Percentiles rank a stretch among this genome's conserved stretches.
Conservation (phyloP, 2,888 invertebrate genomes). For the Megaustenia siamemsis region DNA sequence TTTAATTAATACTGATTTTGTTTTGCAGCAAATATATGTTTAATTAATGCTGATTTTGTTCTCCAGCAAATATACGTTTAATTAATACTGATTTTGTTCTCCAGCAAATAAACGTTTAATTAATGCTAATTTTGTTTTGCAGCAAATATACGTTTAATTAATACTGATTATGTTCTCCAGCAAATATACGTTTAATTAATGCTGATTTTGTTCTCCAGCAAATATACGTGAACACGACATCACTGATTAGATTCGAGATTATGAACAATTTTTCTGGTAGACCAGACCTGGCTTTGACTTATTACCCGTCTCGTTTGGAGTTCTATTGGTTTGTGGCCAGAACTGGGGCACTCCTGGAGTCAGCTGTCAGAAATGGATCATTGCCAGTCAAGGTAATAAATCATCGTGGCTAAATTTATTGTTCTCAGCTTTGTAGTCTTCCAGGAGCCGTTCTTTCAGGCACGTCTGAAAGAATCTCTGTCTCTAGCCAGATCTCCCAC, state of each 20-base stretch:
- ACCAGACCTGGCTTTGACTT: constrained; percentile 69
- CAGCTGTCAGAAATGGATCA: constrained; percentile 55
- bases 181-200: background rate
- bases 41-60: too few species aligned
- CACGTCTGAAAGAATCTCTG: too few species aligned
- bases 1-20: too few species aligned
- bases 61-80: too few species aligned
- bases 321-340: constrained; percentile 72
- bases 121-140: too few species aligned
- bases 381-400: constrained; percentile 64
- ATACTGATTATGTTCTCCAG: too few species aligned
- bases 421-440: background rate
- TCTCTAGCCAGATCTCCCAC: too few species aligned
- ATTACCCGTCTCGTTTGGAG: constrained; percentile 70
- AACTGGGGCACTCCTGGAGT: constrained; percentile 61
- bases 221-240: constrained; percentile 68
- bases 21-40: too few species aligned
- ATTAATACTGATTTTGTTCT: too few species aligned
- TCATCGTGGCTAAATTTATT: background rate
- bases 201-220: constrained; percentile 59
- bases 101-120: too few species aligned
- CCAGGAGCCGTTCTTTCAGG: too few species aligned
- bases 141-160: too few species aligned
- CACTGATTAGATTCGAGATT: constrained; percentile 65
- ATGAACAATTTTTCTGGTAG: constrained; percentile 63